phyloP scores from a whole-genome alignment of 2,888 invertebrate species.

The Galeopsomyia nigrocyanea region DNA sequence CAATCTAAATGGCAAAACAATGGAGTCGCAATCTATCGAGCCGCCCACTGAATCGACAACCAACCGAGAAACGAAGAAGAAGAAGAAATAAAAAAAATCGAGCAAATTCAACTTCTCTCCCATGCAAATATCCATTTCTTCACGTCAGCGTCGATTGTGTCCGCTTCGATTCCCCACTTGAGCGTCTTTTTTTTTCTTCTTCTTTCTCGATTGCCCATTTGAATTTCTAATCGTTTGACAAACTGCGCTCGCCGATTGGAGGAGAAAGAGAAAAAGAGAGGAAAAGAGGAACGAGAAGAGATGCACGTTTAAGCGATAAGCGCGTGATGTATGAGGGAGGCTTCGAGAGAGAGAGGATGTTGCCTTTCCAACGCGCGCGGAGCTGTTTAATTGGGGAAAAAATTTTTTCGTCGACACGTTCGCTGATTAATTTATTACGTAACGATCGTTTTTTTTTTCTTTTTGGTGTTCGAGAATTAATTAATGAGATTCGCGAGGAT shows the following conservation, averaged over 20 bases:
- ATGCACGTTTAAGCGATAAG: constrained; percentile 6
- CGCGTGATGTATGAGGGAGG: no score
- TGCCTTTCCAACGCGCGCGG: no score
- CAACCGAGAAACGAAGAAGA: neutral
- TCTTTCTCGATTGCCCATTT: constrained; percentile 29
- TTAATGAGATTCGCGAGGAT: no score
- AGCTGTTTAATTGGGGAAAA: neutral
- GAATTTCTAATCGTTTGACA: constrained; percentile 38
- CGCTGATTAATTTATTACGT: no score
- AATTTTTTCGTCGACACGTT: neutral
- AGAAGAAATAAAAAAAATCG: constrained; percentile 14
- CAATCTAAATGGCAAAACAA: constrained; percentile 30
- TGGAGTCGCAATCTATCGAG: constrained; percentile 1
- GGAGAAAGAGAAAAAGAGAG: neutral
- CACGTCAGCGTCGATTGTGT: neutral
- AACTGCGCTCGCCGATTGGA: constrained; percentile 21
- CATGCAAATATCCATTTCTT: neutral
- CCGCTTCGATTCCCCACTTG: constrained; percentile 6
- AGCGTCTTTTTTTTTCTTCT: neutral
- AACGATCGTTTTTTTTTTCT: no score
- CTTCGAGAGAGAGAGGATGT: no score
- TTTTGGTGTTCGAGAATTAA: no score
- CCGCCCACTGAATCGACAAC: neutral
- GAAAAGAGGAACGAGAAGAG: neutral
- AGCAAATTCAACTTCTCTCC: constrained; percentile 2